These are phyloP conservation scores for Scaptomyza hsui DNA, from an alignment of 1,140 invertebrate species.

Conservation along the genomic window DNA sequence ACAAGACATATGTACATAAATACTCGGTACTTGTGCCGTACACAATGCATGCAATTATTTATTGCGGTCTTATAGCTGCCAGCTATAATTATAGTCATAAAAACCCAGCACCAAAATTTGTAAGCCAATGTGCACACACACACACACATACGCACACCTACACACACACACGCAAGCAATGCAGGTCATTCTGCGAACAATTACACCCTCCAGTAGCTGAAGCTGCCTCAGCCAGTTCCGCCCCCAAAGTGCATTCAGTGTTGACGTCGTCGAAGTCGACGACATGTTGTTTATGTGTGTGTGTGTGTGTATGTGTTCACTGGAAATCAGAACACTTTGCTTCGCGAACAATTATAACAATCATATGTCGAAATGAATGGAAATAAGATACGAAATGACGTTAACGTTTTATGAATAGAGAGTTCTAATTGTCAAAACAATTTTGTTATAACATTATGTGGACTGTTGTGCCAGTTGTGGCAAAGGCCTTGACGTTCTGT, in stretches of 20 bases:
- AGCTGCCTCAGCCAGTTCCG: constrained; percentile 13
- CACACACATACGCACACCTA: neutral
- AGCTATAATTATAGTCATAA: constrained; percentile 47
- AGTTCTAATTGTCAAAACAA: no score
- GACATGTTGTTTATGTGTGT: constrained; percentile 3
- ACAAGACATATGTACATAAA: neutral
- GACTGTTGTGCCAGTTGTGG: no score
- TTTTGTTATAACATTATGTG: no score
- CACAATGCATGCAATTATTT: constrained; percentile 11
- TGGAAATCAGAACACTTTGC: constrained; percentile 21
- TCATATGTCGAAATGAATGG: no score
- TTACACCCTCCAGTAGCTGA: constrained; percentile 16
- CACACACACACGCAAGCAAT: constrained; percentile 12
- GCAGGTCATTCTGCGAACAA: constrained; percentile 44
- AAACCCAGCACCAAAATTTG: constrained; percentile 39
- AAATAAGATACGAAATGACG: no score
- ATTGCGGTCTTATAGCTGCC: constrained; percentile 24
- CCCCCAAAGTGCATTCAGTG: constrained; percentile 18
- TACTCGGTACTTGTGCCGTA: neutral
- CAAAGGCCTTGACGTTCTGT: no score
- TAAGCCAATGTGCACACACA: constrained; percentile 12
- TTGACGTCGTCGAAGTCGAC: constrained; percentile 6
- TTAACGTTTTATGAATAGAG: no score
- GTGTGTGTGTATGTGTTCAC: neutral
- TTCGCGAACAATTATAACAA: neutral